Conservation (phyloP, 2,797 vertebrate species). For the Sardinella longiceps region DNA sequence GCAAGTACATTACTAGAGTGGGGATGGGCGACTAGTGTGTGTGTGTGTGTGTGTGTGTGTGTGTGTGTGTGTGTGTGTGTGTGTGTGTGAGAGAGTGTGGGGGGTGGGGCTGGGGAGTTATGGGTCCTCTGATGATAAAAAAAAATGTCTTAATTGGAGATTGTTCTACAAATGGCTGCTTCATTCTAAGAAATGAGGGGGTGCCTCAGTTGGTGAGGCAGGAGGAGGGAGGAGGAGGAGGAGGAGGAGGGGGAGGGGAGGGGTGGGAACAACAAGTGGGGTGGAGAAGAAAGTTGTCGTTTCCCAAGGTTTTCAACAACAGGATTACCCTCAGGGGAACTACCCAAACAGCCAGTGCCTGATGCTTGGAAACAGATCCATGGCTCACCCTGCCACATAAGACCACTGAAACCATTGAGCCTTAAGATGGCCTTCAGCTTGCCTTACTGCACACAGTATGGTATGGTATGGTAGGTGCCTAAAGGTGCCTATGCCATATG, state of each 20-base stretch:
- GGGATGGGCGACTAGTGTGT: slow-evolving; percentile 44
- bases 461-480: background rate
- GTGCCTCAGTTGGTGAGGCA: slow-evolving; percentile 3
- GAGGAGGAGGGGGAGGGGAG: slow-evolving; percentile 37
- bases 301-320: slow-evolving; percentile 81
- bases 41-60: background rate
- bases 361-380: slow-evolving; percentile 73
- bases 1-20: slow-evolving; percentile 57
- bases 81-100: too few relatives aligned
- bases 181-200: slow-evolving; percentile 69
- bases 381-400: background rate
- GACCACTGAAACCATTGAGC: background rate
- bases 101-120: slow-evolving; percentile 49
- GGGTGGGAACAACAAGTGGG: slow-evolving; percentile 36
- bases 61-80: background rate
- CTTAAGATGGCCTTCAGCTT: background rate
- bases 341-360: slow-evolving; percentile 72
- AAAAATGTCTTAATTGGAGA: slow-evolving; percentile 76
- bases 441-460: background rate
- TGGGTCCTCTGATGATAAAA: slow-evolving; percentile 57
- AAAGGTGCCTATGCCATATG: background rate
- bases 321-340: slow-evolving; percentile 72
- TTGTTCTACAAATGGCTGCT: slow-evolving; percentile 75
- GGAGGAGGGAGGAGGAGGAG: slow-evolving; percentile 36
- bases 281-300: slow-evolving; percentile 53